Conservation (phyloP, 2,888 invertebrate genomes). For the Scaptomyza polygonia region DNA sequence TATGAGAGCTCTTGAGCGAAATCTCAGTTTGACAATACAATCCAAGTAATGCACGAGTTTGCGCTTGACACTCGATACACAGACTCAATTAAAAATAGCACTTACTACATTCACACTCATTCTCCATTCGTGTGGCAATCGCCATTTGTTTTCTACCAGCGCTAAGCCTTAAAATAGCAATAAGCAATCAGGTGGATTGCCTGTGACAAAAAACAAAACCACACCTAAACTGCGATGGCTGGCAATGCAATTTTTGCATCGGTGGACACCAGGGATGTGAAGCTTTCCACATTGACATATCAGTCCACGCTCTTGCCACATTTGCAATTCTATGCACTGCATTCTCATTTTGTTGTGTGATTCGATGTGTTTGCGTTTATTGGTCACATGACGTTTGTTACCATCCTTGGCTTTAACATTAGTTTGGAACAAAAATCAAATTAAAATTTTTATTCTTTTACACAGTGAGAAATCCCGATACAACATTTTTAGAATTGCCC, state of each 20-base stretch:
- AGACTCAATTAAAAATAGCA: slow-evolving; percentile 56
- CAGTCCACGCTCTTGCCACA: slow-evolving; percentile 8
- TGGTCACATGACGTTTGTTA: not conserved
- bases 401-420: not conserved
- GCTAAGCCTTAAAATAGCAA: slow-evolving; percentile 56
- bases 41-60: slow-evolving; percentile 57
- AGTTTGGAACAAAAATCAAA: not conserved
- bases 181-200: slow-evolving; percentile 59
- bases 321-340: slow-evolving; percentile 18
- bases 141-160: slow-evolving; percentile 15
- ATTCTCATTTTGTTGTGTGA: slow-evolving; percentile 27
- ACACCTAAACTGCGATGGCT: slow-evolving; percentile 24
- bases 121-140: not conserved
- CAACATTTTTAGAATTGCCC: too few species aligned
- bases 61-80: slow-evolving; percentile 41
- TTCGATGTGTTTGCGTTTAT: not conserved
- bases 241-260: slow-evolving; percentile 70
- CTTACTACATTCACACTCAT: not conserved
- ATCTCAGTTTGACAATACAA: slow-evolving; percentile 51
- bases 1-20: slow-evolving; percentile 27
- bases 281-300: slow-evolving; percentile 9
- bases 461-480: too few species aligned
- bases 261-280: slow-evolving; percentile 4
- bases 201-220: slow-evolving; percentile 6
- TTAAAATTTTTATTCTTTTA: not conserved